A percentile compares a stretch with the other conserved stretches of the same genome.
Conservation (phyloP, 2,888 invertebrate genomes). For the Dyspetes luteomarginatus region DNA sequence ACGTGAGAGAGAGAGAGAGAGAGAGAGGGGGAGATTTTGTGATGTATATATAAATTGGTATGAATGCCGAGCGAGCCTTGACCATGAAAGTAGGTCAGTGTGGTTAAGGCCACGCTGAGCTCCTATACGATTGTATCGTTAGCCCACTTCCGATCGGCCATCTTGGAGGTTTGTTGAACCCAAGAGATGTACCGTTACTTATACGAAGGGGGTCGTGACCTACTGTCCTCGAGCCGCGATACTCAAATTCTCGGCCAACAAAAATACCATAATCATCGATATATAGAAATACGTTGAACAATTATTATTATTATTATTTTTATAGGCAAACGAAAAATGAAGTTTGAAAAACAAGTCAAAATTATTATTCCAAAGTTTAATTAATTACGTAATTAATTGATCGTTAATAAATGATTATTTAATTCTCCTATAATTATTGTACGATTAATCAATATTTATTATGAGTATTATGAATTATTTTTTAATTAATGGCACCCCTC, state of each 20-base stretch:
- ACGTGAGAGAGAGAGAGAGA: too few relatives aligned
- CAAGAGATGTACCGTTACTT: constrained; percentile 79
- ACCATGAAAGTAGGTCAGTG: constrained; percentile 81
- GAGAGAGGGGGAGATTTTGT: too few relatives aligned
- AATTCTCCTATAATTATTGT: too few relatives aligned
- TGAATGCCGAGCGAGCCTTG: constrained; percentile 72
- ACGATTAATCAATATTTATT: too few relatives aligned
- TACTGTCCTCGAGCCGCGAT: constrained; percentile 73
- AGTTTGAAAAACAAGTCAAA: constrained; percentile 29
- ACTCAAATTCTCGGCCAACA: constrained; percentile 18
- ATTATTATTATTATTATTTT: too few relatives aligned
- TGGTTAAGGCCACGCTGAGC: constrained; percentile 78
- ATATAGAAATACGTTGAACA: neutral
- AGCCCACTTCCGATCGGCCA: constrained; percentile 80
- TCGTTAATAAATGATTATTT: too few relatives aligned
- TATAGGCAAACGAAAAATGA: constrained; percentile 48
- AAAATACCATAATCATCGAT: constrained; percentile 23
- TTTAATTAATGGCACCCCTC: too few relatives aligned
- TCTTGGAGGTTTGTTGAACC: constrained; percentile 79
- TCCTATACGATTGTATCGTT: constrained; percentile 75
- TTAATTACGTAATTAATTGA: too few relatives aligned
- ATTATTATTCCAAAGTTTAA: too few relatives aligned
- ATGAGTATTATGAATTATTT: too few relatives aligned
- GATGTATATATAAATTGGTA: neutral
- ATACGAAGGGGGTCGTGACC: constrained; percentile 82